Conservation (phyloP, 2,888 invertebrate species). For the Aphidoletes aphidimyza region DNA sequence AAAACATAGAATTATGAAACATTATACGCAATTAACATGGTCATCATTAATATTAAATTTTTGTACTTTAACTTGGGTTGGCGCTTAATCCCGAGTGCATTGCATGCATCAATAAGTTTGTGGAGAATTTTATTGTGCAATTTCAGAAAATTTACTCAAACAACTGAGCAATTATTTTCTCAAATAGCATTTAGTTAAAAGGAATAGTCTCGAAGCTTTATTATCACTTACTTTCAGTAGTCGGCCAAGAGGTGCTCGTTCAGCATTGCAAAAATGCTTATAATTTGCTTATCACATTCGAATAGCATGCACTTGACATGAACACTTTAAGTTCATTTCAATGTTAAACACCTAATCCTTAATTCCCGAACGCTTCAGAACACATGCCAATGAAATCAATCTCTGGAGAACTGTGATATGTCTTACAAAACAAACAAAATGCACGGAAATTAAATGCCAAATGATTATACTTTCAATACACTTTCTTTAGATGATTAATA, state of each 20-base stretch:
- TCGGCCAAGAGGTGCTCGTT: not conserved
- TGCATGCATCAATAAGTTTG: no score
- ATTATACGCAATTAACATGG: no score
- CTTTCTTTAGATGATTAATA: no score
- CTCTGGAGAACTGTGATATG: no score
- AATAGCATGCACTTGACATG: conserved; percentile 46
- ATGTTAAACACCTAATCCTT: conserved; percentile 13
- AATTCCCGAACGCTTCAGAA: not conserved
- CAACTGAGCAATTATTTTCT: not conserved
- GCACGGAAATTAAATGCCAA: no score
- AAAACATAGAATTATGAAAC: no score
- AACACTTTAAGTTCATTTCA: conserved; percentile 50
- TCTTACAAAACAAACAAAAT: not conserved
- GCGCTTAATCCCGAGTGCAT: no score
- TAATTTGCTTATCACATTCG: conserved; percentile 44
- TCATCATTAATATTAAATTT: no score
- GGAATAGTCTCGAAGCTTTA: not conserved
- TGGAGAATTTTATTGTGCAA: no score
- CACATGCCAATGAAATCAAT: conserved; percentile 8
- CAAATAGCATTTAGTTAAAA: not conserved
- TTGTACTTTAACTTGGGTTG: no score
- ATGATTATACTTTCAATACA: no score
- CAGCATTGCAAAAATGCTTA: no score
- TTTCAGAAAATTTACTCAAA: not conserved
- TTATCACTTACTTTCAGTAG: not conserved